phyloP scores from a whole-genome alignment of 2,797 vertebrate genomes.

The Periophthalmus magnuspinnatus region DNA sequence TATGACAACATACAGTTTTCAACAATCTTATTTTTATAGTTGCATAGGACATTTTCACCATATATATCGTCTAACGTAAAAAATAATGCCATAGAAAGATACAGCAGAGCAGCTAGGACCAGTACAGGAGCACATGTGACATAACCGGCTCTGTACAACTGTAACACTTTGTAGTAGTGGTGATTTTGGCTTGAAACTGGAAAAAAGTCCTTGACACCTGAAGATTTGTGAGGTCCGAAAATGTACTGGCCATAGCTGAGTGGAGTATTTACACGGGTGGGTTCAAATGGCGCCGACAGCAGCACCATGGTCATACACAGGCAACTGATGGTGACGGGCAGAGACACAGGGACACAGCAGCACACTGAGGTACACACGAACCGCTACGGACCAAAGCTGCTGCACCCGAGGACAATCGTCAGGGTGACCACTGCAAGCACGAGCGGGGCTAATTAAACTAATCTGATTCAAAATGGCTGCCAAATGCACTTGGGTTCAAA shows the following conservation, averaged over 20 bases:
- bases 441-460: background rate
- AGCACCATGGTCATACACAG: conserved; percentile 81
- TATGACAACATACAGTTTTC: conserved; percentile 91
- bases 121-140: conserved; percentile 75
- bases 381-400: conserved; percentile 51
- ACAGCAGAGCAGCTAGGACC: conserved; percentile 93
- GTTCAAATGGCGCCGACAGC: conserved; percentile 74
- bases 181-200: conserved; percentile 83
- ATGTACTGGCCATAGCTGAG: conserved; percentile 83
- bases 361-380: conserved; percentile 46
- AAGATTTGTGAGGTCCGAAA: conserved; percentile 79
- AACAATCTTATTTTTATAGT: conserved; percentile 91
- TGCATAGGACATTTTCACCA: conserved; percentile 98
- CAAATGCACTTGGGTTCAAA: background rate
- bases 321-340: conserved; percentile 81
- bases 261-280: conserved; percentile 78
- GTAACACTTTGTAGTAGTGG: conserved; percentile 91
- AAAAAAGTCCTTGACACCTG: conserved; percentile 68
- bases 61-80: conserved; percentile 98
- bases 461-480: background rate
- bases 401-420: conserved; percentile 34
- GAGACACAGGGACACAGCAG: conserved; percentile 67
- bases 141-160: conserved; percentile 86
- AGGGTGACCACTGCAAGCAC: background rate
- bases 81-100: conserved; percentile 95